Evolutionary conservation across 2,797 vertebrate genomes (phyloP), one percentile per base, ranked within the genome.

Genomic region (Protonibea diacanthus): DNA sequence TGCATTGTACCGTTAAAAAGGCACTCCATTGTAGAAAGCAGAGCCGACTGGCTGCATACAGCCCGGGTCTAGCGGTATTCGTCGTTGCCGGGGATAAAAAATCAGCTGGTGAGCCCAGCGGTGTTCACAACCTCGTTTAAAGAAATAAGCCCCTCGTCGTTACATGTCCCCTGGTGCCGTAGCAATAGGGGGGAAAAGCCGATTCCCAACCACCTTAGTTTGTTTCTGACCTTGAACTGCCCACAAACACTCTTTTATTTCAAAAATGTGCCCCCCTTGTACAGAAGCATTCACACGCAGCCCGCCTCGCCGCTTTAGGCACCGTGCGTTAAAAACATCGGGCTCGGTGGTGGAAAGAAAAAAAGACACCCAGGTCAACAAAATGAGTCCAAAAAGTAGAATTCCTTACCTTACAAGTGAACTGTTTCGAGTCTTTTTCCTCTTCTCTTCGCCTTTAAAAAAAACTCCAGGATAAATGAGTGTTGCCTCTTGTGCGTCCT

Each of bases 1-100:
- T 95, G 97, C 96, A 96, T 96, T 96, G 97, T 97, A 96, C 96
- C 97, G 96, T 97, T 97, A 95, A 96, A 95, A 96, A 95, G 95
- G 93, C 96, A 95, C 96, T 97, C 97, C 96, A 97, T 97, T 97
- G 97, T 97, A 95, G 96, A 94, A 93, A 78, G 95, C 96, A 91
- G 95, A 96, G 97, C 96, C 94, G 96, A 95, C 95, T 95, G 96
- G 96, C 95, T 95, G 94, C 94, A 95, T 95, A 93, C 69, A 71
- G 78, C 80, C 80, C 74, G 81, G 96, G 93, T 97, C 97, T 97
- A 96, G 97, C 96, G 96, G 96, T 96, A 97, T 96, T 97, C 96
- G 95, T 95, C 95, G 96, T 95, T 95, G 95, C 96, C 95, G 95
- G 96, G 95, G 96, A 87, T 94, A 91, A 94, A 96, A 86, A 78